These are phyloP conservation scores for Lasiurus borealis DNA, from an alignment of 2,113 vertebrate genomes.

Conservation along the genomic window DNA sequence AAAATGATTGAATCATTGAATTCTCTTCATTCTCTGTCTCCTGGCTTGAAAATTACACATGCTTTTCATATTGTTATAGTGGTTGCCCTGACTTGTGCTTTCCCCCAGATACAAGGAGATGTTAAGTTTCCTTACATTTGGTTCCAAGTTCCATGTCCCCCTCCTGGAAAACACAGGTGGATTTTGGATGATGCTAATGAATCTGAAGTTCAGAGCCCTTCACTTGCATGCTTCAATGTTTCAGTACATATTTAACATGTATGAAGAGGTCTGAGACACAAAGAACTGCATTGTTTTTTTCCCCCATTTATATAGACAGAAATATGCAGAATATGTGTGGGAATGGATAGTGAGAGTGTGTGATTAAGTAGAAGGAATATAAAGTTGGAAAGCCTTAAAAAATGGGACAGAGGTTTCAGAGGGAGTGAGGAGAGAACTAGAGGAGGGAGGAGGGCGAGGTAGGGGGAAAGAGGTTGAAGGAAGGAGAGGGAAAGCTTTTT, in stretches of 20 bases:
- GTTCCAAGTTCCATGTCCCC: neutral
- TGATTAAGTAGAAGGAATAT: neutral
- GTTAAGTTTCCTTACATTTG: neutral
- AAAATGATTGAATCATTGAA: neutral
- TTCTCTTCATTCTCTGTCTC: neutral
- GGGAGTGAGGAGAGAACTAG: neutral
- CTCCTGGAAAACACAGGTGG: neutral
- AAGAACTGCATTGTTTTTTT: neutral
- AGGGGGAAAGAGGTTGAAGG: no score
- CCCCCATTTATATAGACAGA: neutral
- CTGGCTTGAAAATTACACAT: neutral
- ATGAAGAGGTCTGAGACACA: neutral
- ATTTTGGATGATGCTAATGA: neutral
- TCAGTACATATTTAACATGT: slow-evolving; percentile 5
- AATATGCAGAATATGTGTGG: neutral
- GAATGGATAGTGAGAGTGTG: neutral
- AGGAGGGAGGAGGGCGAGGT: neutral
- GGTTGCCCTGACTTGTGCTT: neutral
- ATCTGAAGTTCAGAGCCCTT: neutral
- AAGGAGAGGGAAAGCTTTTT: neutral
- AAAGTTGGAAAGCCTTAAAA: neutral
- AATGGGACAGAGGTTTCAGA: neutral
- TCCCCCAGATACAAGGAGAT: neutral
- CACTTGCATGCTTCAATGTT: neutral
- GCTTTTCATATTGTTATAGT: neutral